Conservation (phyloP, 1,140 invertebrate species). For the Tetramorium alpestre region DNA sequence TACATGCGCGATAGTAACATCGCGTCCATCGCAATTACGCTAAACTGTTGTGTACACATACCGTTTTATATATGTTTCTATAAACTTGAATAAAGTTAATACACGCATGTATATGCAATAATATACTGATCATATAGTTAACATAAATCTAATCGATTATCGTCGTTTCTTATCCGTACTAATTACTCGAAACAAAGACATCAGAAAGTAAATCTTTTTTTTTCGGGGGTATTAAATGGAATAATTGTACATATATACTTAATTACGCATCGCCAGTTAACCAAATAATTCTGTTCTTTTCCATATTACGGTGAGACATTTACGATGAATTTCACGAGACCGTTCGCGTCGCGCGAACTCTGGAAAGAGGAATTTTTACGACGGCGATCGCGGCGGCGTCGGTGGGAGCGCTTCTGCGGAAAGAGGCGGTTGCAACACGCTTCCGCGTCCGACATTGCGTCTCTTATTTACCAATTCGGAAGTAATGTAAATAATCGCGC, state of each 20-base stretch:
- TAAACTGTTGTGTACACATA: constrained; percentile 35
- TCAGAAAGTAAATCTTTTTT: neutral
- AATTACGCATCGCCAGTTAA: neutral
- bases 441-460: constrained; percentile 74
- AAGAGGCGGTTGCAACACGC: constrained; percentile 80
- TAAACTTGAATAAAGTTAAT: constrained; percentile 43
- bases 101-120: neutral
- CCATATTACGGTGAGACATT: neutral
- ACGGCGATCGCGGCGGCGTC: neutral
- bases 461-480: constrained; percentile 82
- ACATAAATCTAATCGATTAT: constrained; percentile 7
- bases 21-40: constrained; percentile 5
- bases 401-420: constrained; percentile 45
- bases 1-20: constrained; percentile 32
- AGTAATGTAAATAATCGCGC: constrained; percentile 81
- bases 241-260: neutral
- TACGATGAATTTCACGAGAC: neutral
- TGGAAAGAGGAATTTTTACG: constrained; percentile 39
- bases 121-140: neutral
- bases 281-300: neutral
- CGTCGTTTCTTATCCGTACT: neutral
- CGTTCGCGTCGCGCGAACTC: neutral
- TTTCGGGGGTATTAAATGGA: neutral
- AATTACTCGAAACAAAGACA: neutral
- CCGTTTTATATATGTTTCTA: neutral